phyloP scores from a whole-genome alignment of 1,140 invertebrate genomes.

The Brachionus asplanchnoidis region DNA sequence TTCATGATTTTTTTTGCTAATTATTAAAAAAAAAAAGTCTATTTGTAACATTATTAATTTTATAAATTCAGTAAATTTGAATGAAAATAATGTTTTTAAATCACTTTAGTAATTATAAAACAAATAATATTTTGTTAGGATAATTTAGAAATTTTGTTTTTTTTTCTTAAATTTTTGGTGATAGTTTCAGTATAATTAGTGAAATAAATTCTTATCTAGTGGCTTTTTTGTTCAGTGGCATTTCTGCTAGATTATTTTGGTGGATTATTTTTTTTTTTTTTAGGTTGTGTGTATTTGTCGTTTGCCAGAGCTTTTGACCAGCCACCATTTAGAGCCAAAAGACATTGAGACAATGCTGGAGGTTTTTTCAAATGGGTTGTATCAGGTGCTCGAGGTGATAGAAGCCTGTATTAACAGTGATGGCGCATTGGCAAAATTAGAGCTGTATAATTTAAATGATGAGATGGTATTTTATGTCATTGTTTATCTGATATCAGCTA shows the following conservation, averaged over 20 bases:
- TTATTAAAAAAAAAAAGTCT: too few relatives aligned
- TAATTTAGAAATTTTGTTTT: too few relatives aligned
- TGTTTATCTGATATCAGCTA: neutral
- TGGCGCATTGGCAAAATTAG: neutral
- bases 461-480: slow-evolving; percentile 1
- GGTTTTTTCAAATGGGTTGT: neutral
- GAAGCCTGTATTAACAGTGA: neutral
- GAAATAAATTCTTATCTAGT: neutral
- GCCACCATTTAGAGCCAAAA: neutral
- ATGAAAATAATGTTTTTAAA: too few relatives aligned
- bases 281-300: slow-evolving; percentile 32
- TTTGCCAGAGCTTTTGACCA: slow-evolving; percentile 1
- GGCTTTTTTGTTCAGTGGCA: neutral
- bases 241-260: neutral
- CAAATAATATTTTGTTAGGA: too few relatives aligned
- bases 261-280: neutral
- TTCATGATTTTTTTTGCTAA: too few relatives aligned
- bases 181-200: too few relatives aligned
- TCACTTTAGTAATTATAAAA: too few relatives aligned
- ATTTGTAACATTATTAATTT: too few relatives aligned
- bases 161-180: too few relatives aligned
- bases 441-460: slow-evolving; percentile 23
- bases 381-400: neutral
- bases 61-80: too few relatives aligned
- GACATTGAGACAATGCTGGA: neutral